Evolutionary conservation across 2,888 invertebrate genomes (phyloP).

Genomic region (Galeopsomyia nigrocyanea): DNA sequence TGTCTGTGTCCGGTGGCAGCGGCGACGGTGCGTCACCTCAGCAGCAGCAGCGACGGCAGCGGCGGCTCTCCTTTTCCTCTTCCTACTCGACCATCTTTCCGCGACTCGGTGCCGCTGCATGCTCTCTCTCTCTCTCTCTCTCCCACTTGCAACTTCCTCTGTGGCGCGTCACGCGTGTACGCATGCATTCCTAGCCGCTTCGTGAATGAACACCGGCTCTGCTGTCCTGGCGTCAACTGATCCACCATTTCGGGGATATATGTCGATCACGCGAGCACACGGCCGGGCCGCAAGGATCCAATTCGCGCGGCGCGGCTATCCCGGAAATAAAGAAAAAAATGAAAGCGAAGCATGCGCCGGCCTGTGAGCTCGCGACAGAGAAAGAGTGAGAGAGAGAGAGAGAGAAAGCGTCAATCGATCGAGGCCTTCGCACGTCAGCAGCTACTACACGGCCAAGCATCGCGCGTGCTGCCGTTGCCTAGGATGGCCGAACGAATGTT

Average conservation of each 20-base stretch:
- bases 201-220: background rate
- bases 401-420: conserved; percentile 17
- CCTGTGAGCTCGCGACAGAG: background rate
- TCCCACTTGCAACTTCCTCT: background rate
- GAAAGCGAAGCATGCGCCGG: conserved; percentile 11
- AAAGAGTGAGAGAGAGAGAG: conserved; percentile 10
- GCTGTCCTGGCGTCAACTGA: background rate
- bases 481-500: too few species aligned
- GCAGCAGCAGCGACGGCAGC: background rate
- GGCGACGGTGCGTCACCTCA: conserved; percentile 14
- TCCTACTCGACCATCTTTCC: conserved; percentile 3
- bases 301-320: conserved; percentile 29
- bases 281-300: conserved; percentile 3
- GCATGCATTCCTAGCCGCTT: background rate
- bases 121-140: background rate
- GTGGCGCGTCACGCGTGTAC: background rate
- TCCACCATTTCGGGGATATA: conserved; percentile 4
- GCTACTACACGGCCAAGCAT: conserved; percentile 13
- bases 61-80: conserved; percentile 20
- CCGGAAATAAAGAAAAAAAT: conserved; percentile 42
- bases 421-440: conserved; percentile 13
- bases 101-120: background rate
- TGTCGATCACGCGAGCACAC: too few species aligned
- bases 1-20: conserved; percentile 10
- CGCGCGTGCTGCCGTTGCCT: conserved; percentile 14